Evolutionary conservation across 2,888 invertebrate genomes (phyloP), one percentile per base, ranked within the genome.

Genomic region (Sepioteuthis lessoniana): DNA sequence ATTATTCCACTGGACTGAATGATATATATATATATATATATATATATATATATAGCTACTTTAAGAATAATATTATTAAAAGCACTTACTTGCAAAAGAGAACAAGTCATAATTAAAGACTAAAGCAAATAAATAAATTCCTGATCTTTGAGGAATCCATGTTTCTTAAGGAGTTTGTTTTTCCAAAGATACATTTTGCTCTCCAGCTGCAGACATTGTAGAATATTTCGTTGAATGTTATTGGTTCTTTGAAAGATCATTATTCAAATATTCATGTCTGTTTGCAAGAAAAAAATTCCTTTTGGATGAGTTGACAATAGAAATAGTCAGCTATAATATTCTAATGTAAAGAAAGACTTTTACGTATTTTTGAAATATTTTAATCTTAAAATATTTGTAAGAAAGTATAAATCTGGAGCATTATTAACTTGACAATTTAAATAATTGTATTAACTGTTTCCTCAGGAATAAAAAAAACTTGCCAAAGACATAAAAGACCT

Each of bases 121-220:
- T 31, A 76, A 8, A 76, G n/a, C 1, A 3, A 76, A 25, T 3
- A n/a, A 76, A 42, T 42, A 42, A 42, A 42, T 42, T 42, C 42
- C 76, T 76, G n/a, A 76, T 76, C 76, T 76, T 76, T 76, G 21
- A n/a, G n/a, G 76, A n/a, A 76, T 76, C 76, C 76, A 76, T 10
- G n/a, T 76, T 76, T 76, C 76, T 76, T n/a, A 35, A 76, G 76
- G 76, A 76, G 76, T 76, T 76, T 76, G n/a, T 35, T 76, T 76
- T n/a, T 76, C 76, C 76, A n/a, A 76, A 76, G n/a, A 76, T 35
- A 76, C 76, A 76, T 76, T 35, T 76, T 35, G n/a, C 76, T 35
- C n/a, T 76, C 76, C 76, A 76, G 76, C 76, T n/a, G 76, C 76
- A n/a, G 21, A 3, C 76, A 76, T 76, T n/a, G 35, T 76, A n/a